Percentiles rank a stretch among this genome's conserved stretches.
Evolutionary conservation across 2,888 invertebrate genomes (phyloP).

Genomic region (Amorpha juglandis): DNA sequence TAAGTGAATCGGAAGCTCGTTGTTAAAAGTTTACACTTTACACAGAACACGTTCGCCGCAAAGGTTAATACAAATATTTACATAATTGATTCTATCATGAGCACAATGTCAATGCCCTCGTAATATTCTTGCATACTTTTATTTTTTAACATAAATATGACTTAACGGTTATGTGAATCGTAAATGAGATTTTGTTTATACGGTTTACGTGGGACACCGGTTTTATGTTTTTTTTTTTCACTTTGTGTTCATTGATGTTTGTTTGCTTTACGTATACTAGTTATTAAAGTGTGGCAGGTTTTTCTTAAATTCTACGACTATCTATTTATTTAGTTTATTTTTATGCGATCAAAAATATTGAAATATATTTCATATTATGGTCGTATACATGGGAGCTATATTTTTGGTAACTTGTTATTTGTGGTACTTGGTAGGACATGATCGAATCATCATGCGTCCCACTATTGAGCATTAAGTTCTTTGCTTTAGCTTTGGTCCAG

Average conservation of each 20-base stretch:
- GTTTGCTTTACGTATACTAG: background rate
- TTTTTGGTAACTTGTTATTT: too few species aligned
- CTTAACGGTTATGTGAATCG: slow-evolving; percentile 26
- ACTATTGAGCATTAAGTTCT: too few species aligned
- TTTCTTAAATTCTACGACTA: too few species aligned
- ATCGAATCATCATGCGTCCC: too few species aligned
- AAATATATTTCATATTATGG: too few species aligned
- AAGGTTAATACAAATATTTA: slow-evolving; percentile 30
- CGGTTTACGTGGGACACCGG: slow-evolving; percentile 17
- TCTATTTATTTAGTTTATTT: too few species aligned
- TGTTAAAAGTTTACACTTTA: slow-evolving; percentile 27
- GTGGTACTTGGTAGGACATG: too few species aligned
- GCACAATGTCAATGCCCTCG: slow-evolving; percentile 29
- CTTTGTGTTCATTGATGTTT: slow-evolving; percentile 15
- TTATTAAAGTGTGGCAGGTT: background rate
- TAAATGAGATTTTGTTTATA: slow-evolving; percentile 25
- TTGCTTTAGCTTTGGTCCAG: too few species aligned
- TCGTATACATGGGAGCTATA: too few species aligned
- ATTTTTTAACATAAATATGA: slow-evolving; percentile 29
- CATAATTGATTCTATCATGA: slow-evolving; percentile 30
- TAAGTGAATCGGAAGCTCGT: slow-evolving; percentile 25
- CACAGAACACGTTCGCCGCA: slow-evolving; percentile 26
- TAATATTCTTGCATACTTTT: slow-evolving; percentile 29
- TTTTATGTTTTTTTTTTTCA: slow-evolving; percentile 7
- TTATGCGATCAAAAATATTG: too few species aligned